Evolutionary conservation across 1,140 invertebrate genomes (phyloP), one percentile per base, ranked within the genome.

Genomic region (Diprion similis): DNA sequence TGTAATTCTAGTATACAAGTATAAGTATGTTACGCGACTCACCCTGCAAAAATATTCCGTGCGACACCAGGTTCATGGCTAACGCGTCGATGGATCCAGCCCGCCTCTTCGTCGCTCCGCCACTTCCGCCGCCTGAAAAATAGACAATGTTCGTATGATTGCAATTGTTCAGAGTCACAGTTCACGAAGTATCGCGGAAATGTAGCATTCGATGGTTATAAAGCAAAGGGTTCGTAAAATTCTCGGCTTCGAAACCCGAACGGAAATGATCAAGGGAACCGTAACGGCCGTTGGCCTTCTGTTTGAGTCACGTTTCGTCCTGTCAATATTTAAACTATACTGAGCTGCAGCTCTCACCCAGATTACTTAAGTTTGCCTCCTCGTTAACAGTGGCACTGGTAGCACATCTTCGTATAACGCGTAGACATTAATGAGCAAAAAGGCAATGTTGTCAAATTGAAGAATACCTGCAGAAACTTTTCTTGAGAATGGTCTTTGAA

Each of bases 1-100:
- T 3, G 24, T 37, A 37, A 37, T 37, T 37, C 24, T 37, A 37
- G 24, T 37, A 37, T 37, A 37, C 24, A 37, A 37, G 24, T 37
- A 37, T 37, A 37, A 37, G 24, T 37, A 37, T 6, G 2, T 37
- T 3, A 37, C 24, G 6, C 0, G 18, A 77, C 83, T 81, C 81
- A 88, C 87, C 85, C 79, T 87, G 87, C 78, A 88, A 81, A 79
- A 88, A 82, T 81, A 88, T 82, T 87, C 84, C 86, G 86, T 87
- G 86, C 85, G 87, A 84, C 85, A 83, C 86, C 84, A 88, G 86
- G 87, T 88, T 88, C 87, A 88, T 88, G 85, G 84, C 84, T 87
- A 59, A 86, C 79, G 73, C 51, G 51, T 59, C 51, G 51, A 59
- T 59, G 51, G 51, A 59, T 59, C 51, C 51, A 59, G 51, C 6